These are phyloP conservation scores for Mythimna impura DNA, from an alignment of 2,888 invertebrate species.

Conservation along the genomic window DNA sequence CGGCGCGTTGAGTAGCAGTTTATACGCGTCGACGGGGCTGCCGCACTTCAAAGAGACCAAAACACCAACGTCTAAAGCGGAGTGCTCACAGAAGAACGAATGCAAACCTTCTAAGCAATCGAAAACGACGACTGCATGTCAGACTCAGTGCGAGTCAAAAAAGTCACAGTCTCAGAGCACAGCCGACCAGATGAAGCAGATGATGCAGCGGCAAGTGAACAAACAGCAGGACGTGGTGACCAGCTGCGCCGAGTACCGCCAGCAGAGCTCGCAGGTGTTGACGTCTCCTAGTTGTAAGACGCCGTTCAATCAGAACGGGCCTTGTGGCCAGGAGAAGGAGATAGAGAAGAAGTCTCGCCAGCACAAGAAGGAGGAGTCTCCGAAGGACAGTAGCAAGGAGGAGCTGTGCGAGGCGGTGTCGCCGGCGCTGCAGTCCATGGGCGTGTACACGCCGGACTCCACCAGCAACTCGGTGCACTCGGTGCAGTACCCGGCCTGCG, in stretches of 20 bases:
- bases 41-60: slow-evolving; percentile 87
- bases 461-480: slow-evolving; percentile 96
- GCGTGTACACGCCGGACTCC: slow-evolving; percentile 96
- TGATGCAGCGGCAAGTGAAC: slow-evolving; percentile 84
- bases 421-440: slow-evolving; percentile 94
- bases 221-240: slow-evolving; percentile 82
- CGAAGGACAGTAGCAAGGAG: slow-evolving; percentile 83
- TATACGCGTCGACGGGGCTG: slow-evolving; percentile 83
- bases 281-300: slow-evolving; percentile 83
- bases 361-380: slow-evolving; percentile 85
- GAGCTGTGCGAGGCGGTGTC: slow-evolving; percentile 87
- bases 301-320: slow-evolving; percentile 81
- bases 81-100: slow-evolving; percentile 84
- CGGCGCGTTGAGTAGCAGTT: slow-evolving; percentile 82
- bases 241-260: slow-evolving; percentile 83
- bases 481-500: slow-evolving; percentile 94
- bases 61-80: slow-evolving; percentile 80
- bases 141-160: slow-evolving; percentile 86
- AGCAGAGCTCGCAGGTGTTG: slow-evolving; percentile 82
- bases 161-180: slow-evolving; percentile 77
- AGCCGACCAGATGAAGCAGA: slow-evolving; percentile 84
- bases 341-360: slow-evolving; percentile 86
- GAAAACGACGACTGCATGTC: slow-evolving; percentile 85
- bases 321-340: slow-evolving; percentile 83
- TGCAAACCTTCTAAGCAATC: slow-evolving; percentile 86